Evolutionary conservation across 1,140 invertebrate genomes (phyloP), one percentile per base, ranked within the genome.

Genomic region (Zaprionus taronus): DNA sequence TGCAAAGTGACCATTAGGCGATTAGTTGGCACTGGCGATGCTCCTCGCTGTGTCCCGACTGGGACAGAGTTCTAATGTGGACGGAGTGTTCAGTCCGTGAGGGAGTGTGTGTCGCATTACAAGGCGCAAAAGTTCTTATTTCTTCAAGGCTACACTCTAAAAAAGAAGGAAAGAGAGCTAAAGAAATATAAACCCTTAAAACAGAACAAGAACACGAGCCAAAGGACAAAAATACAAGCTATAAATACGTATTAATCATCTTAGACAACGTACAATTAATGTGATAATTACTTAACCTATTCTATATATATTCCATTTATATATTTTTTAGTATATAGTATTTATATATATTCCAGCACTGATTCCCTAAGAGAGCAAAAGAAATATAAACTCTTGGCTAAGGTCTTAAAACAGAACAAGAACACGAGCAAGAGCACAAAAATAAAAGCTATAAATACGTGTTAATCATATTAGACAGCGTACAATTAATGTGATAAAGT

Each of bases 1-100:
- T 90, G 85, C 86, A 91, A 90, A 90, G 86, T 91, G 85, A 90
- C 85, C 85, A 90, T 91, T 90, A 91, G 87, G 80, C 82, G 85
- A 90, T 90, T 91, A 90, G 85, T 80, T 90, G 85, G 78, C 72
- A 70, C 73, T 83, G 72, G 67, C 69, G 64, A 49, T 74, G 55
- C 36, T 44, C 28, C 22, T 24, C 53, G 38, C 26, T 53, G 41
- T 49, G 55, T 14, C 41, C 53, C n/a, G 17, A 65, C 63, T 38
- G 12, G 36, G 53, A 34, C 31, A 34, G 9, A 34, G 31, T 34
- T 34, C 64, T 66, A 66, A 67, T 49, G 26, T 58, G 41, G 12
- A 58, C 55, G 36, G 55, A 20, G 24, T 57, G 34, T 47, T 0
- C 31, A 3, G 17, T 47, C 5, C 6, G 38, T 12, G 17, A 12